Conservation (phyloP, 2,113 vertebrate genomes). For the Willisornis vidua region DNA sequence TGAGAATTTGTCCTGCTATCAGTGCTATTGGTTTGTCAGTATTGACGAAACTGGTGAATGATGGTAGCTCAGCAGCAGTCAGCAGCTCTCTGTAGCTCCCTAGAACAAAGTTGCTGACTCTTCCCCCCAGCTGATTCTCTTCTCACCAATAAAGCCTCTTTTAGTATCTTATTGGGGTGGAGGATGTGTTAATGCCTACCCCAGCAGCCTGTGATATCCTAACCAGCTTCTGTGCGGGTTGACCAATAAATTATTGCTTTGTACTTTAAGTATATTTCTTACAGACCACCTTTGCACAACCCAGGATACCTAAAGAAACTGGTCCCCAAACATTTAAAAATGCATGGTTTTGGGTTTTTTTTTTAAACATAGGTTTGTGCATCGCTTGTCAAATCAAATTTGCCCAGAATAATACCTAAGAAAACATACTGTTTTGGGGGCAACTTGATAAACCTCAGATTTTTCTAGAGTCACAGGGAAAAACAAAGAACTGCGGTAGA, state of each 20-base stretch:
- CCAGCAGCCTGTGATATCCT: background rate
- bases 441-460: background rate
- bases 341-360: background rate
- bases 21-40: background rate
- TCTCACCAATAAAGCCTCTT: background rate
- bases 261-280: background rate
- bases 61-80: background rate
- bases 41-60: background rate
- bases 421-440: background rate
- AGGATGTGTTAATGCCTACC: background rate
- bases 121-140: background rate
- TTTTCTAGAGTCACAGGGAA: background rate
- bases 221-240: background rate
- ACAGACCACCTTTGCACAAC: background rate
- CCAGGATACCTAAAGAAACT: background rate
- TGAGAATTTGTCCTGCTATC: background rate
- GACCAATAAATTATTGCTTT: background rate
- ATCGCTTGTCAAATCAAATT: background rate
- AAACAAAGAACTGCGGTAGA: background rate
- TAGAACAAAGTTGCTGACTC: background rate
- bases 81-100: background rate
- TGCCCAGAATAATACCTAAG: background rate
- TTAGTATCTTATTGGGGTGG: background rate
- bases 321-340: background rate
- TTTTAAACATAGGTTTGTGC: background rate